phyloP scores from a whole-genome alignment of 2,888 invertebrate species.

The Junonia oenone region DNA sequence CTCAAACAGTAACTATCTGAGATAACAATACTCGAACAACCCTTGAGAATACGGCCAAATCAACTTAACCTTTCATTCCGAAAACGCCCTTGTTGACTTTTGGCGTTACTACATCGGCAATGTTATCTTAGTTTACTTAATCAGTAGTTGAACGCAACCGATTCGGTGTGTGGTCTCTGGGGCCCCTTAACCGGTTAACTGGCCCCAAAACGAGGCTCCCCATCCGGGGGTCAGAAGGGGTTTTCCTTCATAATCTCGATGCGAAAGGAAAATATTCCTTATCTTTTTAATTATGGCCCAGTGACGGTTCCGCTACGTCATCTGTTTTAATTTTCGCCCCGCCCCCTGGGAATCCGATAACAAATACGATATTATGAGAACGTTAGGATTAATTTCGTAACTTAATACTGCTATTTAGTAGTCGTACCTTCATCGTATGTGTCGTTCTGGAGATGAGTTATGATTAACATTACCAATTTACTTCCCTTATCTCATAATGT shows the following conservation, averaged over 20 bases:
- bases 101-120: constrained; percentile 68
- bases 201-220: constrained; percentile 44
- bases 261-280: constrained; percentile 71
- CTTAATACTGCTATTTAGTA: constrained; percentile 18
- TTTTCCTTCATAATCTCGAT: constrained; percentile 52
- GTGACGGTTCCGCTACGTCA: constrained; percentile 66
- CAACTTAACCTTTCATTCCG: constrained; percentile 68
- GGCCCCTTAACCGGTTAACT: constrained; percentile 69
- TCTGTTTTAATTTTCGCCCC: constrained; percentile 72
- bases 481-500: neutral
- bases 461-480: neutral
- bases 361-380: constrained; percentile 35
- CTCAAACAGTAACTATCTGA: constrained; percentile 70
- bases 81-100: constrained; percentile 74
- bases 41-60: constrained; percentile 72
- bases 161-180: constrained; percentile 61
- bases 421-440: constrained; percentile 1
- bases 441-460: neutral
- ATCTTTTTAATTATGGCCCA: constrained; percentile 76
- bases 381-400: constrained; percentile 32
- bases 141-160: constrained; percentile 64
- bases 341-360: constrained; percentile 53
- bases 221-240: constrained; percentile 52
- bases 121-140: constrained; percentile 79
- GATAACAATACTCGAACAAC: constrained; percentile 64